A percentile compares a stretch with the other conserved stretches of the same genome.
phyloP scores from a whole-genome alignment of 2,888 invertebrate genomes.

The Pyralis farinalis region DNA sequence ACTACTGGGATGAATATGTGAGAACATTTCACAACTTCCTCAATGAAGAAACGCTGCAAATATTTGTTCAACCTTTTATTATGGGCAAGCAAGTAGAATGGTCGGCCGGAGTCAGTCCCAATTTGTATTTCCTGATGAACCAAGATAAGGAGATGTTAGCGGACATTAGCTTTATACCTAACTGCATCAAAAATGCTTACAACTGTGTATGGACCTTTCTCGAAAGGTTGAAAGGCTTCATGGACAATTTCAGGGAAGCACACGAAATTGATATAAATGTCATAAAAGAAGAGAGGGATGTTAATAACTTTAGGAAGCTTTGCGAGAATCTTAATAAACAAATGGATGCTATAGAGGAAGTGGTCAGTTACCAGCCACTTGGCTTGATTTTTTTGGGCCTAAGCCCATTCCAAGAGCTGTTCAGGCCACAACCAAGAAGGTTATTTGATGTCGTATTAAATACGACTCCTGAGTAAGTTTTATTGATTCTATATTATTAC shows the following conservation, averaged over 20 bases:
- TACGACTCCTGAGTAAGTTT: conserved; percentile 84
- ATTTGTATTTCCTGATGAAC: conserved; percentile 84
- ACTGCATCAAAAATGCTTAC: conserved; percentile 82
- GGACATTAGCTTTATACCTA: conserved; percentile 80
- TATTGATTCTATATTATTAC: background rate
- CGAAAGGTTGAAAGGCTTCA: conserved; percentile 83
- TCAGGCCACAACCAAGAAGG: conserved; percentile 86
- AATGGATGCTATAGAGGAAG: conserved; percentile 83
- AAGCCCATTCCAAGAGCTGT: conserved; percentile 85
- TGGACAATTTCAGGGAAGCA: conserved; percentile 86
- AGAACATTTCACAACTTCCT: conserved; percentile 86
- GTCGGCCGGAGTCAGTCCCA: conserved; percentile 87
- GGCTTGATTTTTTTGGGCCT: conserved; percentile 88
- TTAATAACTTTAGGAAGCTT: conserved; percentile 83
- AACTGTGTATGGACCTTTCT: conserved; percentile 83
- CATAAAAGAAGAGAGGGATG: conserved; percentile 84
- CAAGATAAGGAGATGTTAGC: conserved; percentile 82
- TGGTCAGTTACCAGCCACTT: conserved; percentile 84
- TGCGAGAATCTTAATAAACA: conserved; percentile 87
- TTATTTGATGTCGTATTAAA: conserved; percentile 84
- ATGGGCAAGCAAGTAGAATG: conserved; percentile 91
- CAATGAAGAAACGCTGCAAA: conserved; percentile 84
- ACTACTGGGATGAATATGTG: conserved; percentile 85
- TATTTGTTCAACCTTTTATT: conserved; percentile 91
- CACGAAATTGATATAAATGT: conserved; percentile 81